phyloP scores from a whole-genome alignment of 2,113 vertebrate genomes.

The Silurus asotus region DNA sequence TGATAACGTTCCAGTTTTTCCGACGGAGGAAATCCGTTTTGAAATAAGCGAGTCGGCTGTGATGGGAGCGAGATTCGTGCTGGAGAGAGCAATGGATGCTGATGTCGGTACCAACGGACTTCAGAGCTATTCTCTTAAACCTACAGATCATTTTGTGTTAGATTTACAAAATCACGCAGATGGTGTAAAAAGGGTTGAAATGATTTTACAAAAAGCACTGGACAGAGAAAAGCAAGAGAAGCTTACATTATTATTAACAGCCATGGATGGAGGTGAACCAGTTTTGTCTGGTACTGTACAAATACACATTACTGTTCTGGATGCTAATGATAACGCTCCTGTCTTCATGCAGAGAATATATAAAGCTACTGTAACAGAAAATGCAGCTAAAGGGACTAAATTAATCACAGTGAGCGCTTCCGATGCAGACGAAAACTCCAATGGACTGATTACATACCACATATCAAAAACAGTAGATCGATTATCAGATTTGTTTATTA shows the following conservation, averaged over 20 bases:
- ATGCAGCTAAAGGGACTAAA: conserved; percentile 49
- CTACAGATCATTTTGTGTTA: conserved; percentile 41
- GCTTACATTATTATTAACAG: conserved; percentile 55
- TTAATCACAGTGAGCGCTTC: conserved; percentile 56
- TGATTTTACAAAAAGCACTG: conserved; percentile 58
- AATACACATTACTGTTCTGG: conserved; percentile 57
- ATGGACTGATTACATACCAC: conserved; percentile 61
- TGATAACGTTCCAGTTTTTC: conserved; percentile 43
- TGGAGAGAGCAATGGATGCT: conserved; percentile 55
- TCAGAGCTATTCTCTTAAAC: conserved; percentile 57
- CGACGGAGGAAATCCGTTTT: conserved; percentile 24
- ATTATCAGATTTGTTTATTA: conserved; percentile 54
- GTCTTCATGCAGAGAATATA: conserved; percentile 55
- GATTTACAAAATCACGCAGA: conserved; percentile 58
- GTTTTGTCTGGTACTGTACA: conserved; percentile 61
- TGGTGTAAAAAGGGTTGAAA: conserved; percentile 48
- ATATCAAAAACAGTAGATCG: conserved; percentile 60
- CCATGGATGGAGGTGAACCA: conserved; percentile 60
- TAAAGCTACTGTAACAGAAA: conserved; percentile 47
- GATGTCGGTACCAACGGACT: conserved; percentile 61
- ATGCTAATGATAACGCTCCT: conserved; percentile 54
- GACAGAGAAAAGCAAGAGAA: conserved; percentile 61
- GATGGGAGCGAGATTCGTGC: conserved; percentile 56
- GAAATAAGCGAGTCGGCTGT: conserved; percentile 61
- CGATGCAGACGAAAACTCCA: conserved; percentile 64